These are phyloP conservation scores for Pteria penguin DNA, from an alignment of 2,888 invertebrate species.

Conservation along the genomic window DNA sequence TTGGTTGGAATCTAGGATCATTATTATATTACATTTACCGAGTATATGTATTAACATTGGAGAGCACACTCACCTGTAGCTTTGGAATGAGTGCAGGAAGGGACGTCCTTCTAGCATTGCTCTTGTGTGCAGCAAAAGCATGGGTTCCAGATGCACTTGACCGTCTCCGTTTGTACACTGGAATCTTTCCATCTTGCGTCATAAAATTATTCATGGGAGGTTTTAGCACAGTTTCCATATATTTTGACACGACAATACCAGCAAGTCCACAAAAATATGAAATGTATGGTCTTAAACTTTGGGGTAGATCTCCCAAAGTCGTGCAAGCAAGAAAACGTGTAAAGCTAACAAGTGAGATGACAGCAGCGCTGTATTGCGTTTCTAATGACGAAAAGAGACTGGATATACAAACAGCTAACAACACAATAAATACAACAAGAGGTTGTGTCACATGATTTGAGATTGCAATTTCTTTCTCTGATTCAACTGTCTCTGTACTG, in stretches of 20 bases:
- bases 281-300: slow-evolving; percentile 71
- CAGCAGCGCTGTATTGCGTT: slow-evolving; percentile 72
- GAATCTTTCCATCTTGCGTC: slow-evolving; percentile 77
- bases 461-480: slow-evolving; percentile 2
- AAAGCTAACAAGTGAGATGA: slow-evolving; percentile 75
- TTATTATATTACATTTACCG: too few relatives aligned
- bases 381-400: slow-evolving; percentile 77
- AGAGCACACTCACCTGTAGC: slow-evolving; percentile 73
- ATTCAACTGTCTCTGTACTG: background rate
- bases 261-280: slow-evolving; percentile 76
- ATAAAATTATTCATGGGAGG: slow-evolving; percentile 73
- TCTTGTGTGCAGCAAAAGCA: slow-evolving; percentile 70
- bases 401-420: slow-evolving; percentile 71
- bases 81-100: slow-evolving; percentile 79
- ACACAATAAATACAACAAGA: slow-evolving; percentile 70
- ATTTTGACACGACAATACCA: slow-evolving; percentile 77
- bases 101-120: slow-evolving; percentile 77
- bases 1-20: too few relatives aligned
- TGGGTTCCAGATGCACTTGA: slow-evolving; percentile 76
- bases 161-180: slow-evolving; percentile 76
- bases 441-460: slow-evolving; percentile 65
- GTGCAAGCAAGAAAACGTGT: slow-evolving; percentile 77
- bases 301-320: slow-evolving; percentile 71
- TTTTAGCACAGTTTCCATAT: slow-evolving; percentile 77
- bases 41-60: too few relatives aligned